A percentile compares a stretch with the other conserved stretches of the same genome.
Conservation (phyloP, 1,140 invertebrate species). For the Ostrea denselamellosa region DNA sequence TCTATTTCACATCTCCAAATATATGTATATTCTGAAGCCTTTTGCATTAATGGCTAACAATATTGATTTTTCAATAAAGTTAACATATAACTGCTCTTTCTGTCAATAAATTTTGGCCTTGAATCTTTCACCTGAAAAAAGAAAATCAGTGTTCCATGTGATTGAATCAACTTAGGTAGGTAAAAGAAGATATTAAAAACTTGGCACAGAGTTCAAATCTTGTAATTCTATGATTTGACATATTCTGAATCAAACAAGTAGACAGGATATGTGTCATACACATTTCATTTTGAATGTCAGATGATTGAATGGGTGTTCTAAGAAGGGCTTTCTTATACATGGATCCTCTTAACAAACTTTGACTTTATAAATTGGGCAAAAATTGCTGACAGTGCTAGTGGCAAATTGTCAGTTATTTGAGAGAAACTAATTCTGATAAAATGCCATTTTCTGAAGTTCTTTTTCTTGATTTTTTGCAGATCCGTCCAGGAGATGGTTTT, state of each 20-base stretch:
- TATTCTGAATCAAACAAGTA: too few species aligned
- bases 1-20: too few species aligned
- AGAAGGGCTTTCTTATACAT: too few species aligned
- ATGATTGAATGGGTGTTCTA: too few species aligned
- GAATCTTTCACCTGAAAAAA: slow-evolving; percentile 24
- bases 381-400: not conserved
- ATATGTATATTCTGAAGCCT: too few species aligned
- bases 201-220: not conserved
- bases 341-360: not conserved
- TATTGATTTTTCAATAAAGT: slow-evolving; percentile 18
- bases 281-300: not conserved
- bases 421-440: not conserved
- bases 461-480: slow-evolving; percentile 45
- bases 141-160: slow-evolving; percentile 14
- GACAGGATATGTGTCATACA: not conserved
- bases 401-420: not conserved
- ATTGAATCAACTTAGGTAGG: slow-evolving; percentile 12
- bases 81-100: not conserved
- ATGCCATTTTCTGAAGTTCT: not conserved
- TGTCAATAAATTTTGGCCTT: not conserved
- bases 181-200: not conserved
- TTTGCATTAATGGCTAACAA: too few species aligned
- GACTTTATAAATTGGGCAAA: too few species aligned
- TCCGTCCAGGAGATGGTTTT: slow-evolving; percentile 53
- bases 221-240: too few species aligned